Base-by-base conservation (phyloP, 2,888 invertebrate species). In the Malacosoma neustria region DNA sequence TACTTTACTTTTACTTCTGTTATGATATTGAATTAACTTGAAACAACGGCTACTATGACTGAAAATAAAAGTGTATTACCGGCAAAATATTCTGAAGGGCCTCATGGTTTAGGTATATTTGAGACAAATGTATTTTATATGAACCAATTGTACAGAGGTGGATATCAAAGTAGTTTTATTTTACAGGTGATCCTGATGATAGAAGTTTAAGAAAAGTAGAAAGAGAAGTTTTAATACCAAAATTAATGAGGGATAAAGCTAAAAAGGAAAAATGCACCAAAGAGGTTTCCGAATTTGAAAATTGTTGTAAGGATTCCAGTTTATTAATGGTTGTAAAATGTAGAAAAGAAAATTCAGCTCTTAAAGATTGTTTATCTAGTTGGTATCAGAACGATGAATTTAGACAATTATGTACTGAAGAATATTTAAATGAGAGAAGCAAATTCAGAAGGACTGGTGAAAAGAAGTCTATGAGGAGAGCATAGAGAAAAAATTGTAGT, bases 151-250 rank as follows among this genome's bases (percentile, higher is more conserved):
- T n/a, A n/a, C n/a, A n/a, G n/a, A n/a, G n/a, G n/a, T n/a, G n/a
- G n/a, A n/a, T n/a, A n/a, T n/a, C n/a, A n/a, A n/a, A n/a, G n/a
- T n/a, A n/a, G n/a, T n/a, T n/a, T 9, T 22, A 7, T 45, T 42
- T 72, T 79, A 37, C 61, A 94, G 96, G 96, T 42, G 95, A 97
- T 80, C 97, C 97, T 1, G 84, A 93, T 49, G 97, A 98, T 69
- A 88, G 65, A 58, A 82, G 85, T n/a, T 72, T 99, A 36, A 88
- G 98, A 51, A 95, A 91, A 87, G 95, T 98, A 2, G 99, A 99
- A 77, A 77, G 76, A 12, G 95, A 97, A 62, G 91, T 98, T 11
- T 67, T 97, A 48, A 93, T 99, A 64, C 95, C 97, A 0, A 94
- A 96, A 73, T 89, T 93, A 57, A 92, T 98, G 87, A 88, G 97